These are phyloP conservation scores for Oostethus manadensis DNA, from an alignment of 2,113 vertebrate genomes.

Conservation along the genomic window DNA sequence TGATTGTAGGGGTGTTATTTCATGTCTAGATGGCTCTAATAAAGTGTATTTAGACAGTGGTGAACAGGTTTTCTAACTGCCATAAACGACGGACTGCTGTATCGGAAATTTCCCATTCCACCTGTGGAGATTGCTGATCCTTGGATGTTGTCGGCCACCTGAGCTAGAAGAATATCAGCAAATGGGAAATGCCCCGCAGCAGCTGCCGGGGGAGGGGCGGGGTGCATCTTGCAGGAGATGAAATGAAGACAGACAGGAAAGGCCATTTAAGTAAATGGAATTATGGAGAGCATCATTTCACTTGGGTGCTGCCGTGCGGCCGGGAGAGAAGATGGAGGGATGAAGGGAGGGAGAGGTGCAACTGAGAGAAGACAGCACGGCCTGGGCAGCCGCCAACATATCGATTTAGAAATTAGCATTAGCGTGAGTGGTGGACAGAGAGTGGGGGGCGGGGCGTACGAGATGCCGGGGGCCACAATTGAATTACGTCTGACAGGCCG, in stretches of 20 bases:
- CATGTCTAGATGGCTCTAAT: no score
- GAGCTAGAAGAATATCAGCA: no score
- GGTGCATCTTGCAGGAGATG: constrained; percentile 6
- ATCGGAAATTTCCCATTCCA: no score
- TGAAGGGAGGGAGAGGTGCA: not conserved
- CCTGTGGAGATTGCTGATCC: no score
- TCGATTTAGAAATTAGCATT: constrained; percentile 61
- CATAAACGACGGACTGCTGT: no score
- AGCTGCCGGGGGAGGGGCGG: not conserved
- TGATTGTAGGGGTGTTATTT: no score
- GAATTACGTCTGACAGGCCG: constrained; percentile 44
- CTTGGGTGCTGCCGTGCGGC: constrained; percentile 14
- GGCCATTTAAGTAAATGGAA: constrained; percentile 52
- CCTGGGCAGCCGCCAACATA: constrained; percentile 46
- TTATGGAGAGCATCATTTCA: constrained; percentile 37
- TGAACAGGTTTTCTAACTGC: no score
- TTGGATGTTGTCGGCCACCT: no score
- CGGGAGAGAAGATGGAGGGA: constrained; percentile 1
- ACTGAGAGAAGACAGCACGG: constrained; percentile 26
- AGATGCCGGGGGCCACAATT: constrained; percentile 37
- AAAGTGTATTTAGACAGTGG: no score
- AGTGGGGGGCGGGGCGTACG: constrained; percentile 9
- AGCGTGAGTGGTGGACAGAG: constrained; percentile 23
- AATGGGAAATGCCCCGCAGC: no score
- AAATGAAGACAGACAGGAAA: constrained; percentile 39